A percentile compares a stretch with the other conserved stretches of the same genome.
These are phyloP conservation scores for Leptinotarsa haldemani DNA, from an alignment of 2,888 invertebrate genomes.

Conservation along the genomic window DNA sequence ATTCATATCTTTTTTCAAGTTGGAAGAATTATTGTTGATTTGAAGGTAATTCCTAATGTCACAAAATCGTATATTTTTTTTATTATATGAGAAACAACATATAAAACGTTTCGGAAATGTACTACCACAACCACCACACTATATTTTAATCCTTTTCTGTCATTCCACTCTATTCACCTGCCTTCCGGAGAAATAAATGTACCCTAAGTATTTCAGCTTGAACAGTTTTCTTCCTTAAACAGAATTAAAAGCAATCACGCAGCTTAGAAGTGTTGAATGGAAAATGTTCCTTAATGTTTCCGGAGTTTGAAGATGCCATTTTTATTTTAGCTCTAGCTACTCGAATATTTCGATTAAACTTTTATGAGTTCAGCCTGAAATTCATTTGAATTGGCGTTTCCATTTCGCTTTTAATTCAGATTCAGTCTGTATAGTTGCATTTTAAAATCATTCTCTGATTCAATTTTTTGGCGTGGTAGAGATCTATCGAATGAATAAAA, in stretches of 20 bases:
- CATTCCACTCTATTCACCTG: slow-evolving; percentile 7
- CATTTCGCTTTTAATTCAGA: slow-evolving; percentile 4
- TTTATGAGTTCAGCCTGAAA: slow-evolving; percentile 14
- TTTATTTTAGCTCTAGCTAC: slow-evolving; percentile 12
- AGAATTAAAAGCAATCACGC: slow-evolving; percentile 19
- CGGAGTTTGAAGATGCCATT: slow-evolving; percentile 18
- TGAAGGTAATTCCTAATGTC: no score
- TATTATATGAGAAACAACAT: no score
- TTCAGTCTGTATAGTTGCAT: slow-evolving; percentile 1
- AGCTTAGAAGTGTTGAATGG: slow-evolving; percentile 15
- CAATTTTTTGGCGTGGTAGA: neutral
- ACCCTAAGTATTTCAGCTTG: slow-evolving; percentile 3
- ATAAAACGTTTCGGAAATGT: neutral
- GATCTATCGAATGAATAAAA: no score
- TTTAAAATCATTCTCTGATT: neutral
- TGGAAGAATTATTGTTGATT: no score
- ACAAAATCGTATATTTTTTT: no score
- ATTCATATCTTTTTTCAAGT: no score
- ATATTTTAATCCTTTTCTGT: neutral
- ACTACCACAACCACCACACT: neutral
- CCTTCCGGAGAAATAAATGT: slow-evolving; percentile 12
- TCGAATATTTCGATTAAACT: slow-evolving; percentile 19
- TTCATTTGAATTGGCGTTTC: slow-evolving; percentile 17
- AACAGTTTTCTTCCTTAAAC: slow-evolving; percentile 4
- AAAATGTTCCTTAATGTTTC: slow-evolving; percentile 21